Evolutionary conservation across 1,140 invertebrate genomes (phyloP), one percentile per base, ranked within the genome.

Genomic region (Nasonia vitripennis): DNA sequence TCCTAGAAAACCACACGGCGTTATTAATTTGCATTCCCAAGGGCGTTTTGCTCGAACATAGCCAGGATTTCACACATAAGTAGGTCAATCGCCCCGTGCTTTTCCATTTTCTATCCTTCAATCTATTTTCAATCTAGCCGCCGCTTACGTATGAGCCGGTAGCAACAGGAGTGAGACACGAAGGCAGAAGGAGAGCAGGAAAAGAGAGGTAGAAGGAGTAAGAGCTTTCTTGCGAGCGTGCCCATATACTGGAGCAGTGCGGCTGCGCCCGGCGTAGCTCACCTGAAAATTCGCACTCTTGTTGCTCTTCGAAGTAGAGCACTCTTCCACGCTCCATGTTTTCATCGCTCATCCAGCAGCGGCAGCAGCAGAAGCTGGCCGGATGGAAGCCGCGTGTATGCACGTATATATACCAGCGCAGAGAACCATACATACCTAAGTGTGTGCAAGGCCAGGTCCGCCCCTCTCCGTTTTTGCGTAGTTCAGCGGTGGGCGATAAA

Each of bases 401-500:
- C 37, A 20, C 20, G 20, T 7, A n/a, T 14, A 62, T 51, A 78
- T n/a, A 77, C 34, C 37, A 12, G 1, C 34, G 5, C 9, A 17
- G 20, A 41, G 37, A 74, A 51, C 45, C 55, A 62, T 41, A 41
- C 55, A 20, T 62, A n/a, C 17, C 2, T 41, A n/a, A 34, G 73
- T 45, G 37, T 34, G 27, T 75, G 37, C 37, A 75, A 77, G 34
- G 51, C 68, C 67, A 51, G 37, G 77, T 73, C 55, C 17, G 20
- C 48, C 70, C 34, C 70, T 34, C 70, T 73, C 51, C 84, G 79
- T 12, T 87, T 85, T 87, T 81, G 86, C 86, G 87, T 85, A 88
- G 85, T 88, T 88, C 78, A 87, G 81, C 55, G 73, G 83, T 67
- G 55, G 81, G 81, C 84, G 84, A 88, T 88, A 88, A 88, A 88